Evolutionary conservation across 2,113 vertebrate species (phyloP).

Genomic region (Hemiprocne comata): DNA sequence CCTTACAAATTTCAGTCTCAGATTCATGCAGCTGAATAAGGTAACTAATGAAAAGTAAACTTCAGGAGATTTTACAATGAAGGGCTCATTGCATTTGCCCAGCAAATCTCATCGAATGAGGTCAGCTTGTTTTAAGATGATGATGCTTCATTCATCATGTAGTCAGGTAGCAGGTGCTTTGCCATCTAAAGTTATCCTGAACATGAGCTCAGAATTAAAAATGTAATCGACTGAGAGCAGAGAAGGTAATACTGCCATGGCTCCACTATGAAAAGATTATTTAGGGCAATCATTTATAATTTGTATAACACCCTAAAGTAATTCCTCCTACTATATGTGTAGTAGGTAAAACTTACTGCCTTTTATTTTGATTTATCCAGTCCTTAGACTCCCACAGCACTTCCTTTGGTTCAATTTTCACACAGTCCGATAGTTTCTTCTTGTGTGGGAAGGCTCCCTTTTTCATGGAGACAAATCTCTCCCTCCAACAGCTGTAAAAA

Average conservation of each 20-base stretch:
- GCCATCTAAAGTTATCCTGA: background rate
- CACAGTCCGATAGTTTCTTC: background rate
- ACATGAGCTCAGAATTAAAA: conserved; percentile 30
- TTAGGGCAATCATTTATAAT: background rate
- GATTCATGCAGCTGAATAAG: background rate
- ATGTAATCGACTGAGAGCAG: background rate
- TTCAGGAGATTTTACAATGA: background rate
- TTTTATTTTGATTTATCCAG: conserved; percentile 6
- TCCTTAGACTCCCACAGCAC: background rate
- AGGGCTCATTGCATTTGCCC: background rate
- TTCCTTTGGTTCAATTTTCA: background rate
- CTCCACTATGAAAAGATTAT: background rate
- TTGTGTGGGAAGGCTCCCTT: background rate
- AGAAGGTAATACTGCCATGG: background rate
- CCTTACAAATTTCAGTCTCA: background rate
- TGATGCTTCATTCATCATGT: background rate
- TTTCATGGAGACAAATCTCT: background rate
- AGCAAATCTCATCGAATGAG: background rate
- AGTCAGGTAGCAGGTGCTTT: conserved; percentile 15
- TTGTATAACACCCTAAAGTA: background rate
- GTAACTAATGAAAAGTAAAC: conserved; percentile 8
- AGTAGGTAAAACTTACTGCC: background rate
- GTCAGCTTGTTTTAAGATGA: background rate
- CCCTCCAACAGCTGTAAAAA: background rate
- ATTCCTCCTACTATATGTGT: background rate